Evolutionary conservation across 1,140 invertebrate genomes (phyloP), one percentile per base, ranked within the genome.

Genomic region (Drosophila paulistorum): DNA sequence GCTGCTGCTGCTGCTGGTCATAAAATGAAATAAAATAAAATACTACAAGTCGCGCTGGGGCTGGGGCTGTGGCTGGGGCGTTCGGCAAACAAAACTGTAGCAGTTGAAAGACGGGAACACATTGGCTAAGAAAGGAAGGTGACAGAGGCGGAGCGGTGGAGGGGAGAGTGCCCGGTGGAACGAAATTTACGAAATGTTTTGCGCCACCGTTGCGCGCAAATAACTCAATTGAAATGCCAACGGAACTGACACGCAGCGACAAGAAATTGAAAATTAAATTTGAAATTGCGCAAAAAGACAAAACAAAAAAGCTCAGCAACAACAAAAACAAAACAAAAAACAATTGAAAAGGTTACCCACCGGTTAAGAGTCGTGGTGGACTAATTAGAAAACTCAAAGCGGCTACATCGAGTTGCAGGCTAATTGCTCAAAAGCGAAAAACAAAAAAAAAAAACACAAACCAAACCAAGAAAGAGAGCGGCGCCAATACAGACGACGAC

Each of bases 171-270:
- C 45, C 39, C 7, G 61, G 58, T 23, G 66, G 42, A 77, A 77
- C 45, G 45, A 77, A 74, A 66, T 77, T 77, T 77, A 67, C 75
- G 75, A 77, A 77, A 77, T 77, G 75, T 65, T 77, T 77, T 75
- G 74, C 75, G 72, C 72, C 71, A 71, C 69, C 69, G 64, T 68
- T 71, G 62, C 20, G 80, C 45, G 45, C 66, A 87, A 87, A 87
- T 87, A 89, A 87, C 84, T 87, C 84, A 87, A 89, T 87, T 89
- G 84, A 87, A 89, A 87, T 83, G 83, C 79, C 83, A 87, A 87
- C 80, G 84, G 70, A 87, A 89, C 84, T 87, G 83, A 89, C 84
- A 83, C 84, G 83, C 79, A 79, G 83, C 84, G 73, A 83, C 83
- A 89, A 87, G 79, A 87, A 86, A 89, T 86, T 79, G 79, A 79